These are phyloP conservation scores for Synanthedon vespiformis DNA, from an alignment of 2,888 invertebrate genomes.

Conservation along the genomic window DNA sequence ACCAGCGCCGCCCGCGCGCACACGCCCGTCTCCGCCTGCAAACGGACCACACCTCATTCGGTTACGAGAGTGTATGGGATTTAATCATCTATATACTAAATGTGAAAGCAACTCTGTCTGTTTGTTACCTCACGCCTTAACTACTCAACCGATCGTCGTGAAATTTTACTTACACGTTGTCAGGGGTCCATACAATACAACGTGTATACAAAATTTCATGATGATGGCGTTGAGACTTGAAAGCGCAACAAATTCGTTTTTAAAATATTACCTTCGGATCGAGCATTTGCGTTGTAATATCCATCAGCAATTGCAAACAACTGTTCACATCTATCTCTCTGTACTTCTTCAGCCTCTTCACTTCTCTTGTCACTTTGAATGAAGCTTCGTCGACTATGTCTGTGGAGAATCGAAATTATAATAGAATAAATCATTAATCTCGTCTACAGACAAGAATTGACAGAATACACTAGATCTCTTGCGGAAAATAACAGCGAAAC, in stretches of 20 bases:
- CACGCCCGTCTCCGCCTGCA: conserved; percentile 41
- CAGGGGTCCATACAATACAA: too few species aligned
- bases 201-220: too few species aligned
- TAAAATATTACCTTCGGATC: conserved; percentile 43
- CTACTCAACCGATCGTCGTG: too few species aligned
- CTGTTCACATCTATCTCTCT: conserved; percentile 90
- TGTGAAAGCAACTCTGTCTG: too few species aligned
- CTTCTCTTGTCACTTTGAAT: conserved; percentile 52
- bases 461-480: background rate
- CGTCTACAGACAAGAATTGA: too few species aligned
- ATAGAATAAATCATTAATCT: background rate
- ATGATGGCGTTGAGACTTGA: too few species aligned
- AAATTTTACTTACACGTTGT: too few species aligned
- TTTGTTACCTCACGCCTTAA: too few species aligned
- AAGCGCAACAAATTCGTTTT: too few species aligned
- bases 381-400: conserved; percentile 48
- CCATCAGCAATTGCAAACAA: conserved; percentile 91
- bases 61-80: background rate
- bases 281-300: conserved; percentile 84
- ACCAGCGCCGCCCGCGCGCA: conserved; percentile 23
- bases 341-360: conserved; percentile 51
- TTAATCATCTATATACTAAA: too few species aligned
- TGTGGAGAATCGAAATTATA: conserved; percentile 13
- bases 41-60: background rate
- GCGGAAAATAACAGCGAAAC: background rate